Conservation (phyloP, 1,140 invertebrate genomes). For the Drosophila ficusphila region DNA sequence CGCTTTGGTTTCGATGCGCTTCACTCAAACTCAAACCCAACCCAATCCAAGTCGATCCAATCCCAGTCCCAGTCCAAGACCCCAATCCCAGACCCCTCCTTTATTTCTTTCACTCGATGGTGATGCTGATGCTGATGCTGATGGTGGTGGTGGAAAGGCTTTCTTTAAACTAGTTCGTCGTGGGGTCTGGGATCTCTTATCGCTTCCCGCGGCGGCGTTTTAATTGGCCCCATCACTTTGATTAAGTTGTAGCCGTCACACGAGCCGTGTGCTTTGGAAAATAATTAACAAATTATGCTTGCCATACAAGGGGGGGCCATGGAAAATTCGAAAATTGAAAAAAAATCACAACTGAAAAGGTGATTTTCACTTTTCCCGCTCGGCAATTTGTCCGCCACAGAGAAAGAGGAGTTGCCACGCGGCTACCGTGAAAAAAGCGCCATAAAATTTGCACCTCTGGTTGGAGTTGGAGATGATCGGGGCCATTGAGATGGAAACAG, state of each 20-base stretch:
- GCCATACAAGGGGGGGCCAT: slow-evolving; percentile 52
- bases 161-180: slow-evolving; percentile 77
- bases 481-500: slow-evolving; percentile 23
- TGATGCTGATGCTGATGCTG: too few species aligned
- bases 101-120: not conserved
- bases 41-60: not conserved
- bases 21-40: slow-evolving; percentile 4
- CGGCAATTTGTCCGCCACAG: slow-evolving; percentile 28
- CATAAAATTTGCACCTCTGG: slow-evolving; percentile 43
- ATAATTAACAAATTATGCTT: slow-evolving; percentile 81
- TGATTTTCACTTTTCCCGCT: slow-evolving; percentile 74
- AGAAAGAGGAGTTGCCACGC: slow-evolving; percentile 16
- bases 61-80: not conserved
- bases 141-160: slow-evolving; percentile 61
- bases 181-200: slow-evolving; percentile 46
- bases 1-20: slow-evolving; percentile 47
- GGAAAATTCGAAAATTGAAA: slow-evolving; percentile 75
- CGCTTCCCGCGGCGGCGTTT: slow-evolving; percentile 73
- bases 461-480: not conserved
- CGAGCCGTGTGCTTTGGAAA: slow-evolving; percentile 63
- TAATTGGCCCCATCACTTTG: slow-evolving; percentile 81
- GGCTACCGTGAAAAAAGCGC: slow-evolving; percentile 10
- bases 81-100: not conserved
- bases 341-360: slow-evolving; percentile 35
- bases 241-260: slow-evolving; percentile 74